These are phyloP conservation scores for Pelobates cultripes DNA, from an alignment of 2,797 vertebrate species.

Conservation along the genomic window DNA sequence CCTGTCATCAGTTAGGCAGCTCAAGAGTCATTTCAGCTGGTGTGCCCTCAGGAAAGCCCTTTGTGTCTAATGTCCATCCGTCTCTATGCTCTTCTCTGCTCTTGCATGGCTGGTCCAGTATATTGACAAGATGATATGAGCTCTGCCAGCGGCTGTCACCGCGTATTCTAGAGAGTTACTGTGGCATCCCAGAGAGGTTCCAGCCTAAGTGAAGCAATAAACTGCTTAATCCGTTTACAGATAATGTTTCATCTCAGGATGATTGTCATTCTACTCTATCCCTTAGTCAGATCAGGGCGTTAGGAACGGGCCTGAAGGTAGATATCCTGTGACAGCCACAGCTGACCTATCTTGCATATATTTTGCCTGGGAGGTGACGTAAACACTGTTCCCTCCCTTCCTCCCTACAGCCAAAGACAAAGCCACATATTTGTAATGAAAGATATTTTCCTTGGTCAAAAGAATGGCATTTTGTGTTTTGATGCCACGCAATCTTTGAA, in stretches of 20 bases:
- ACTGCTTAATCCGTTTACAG: slow-evolving; percentile 12
- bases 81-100: slow-evolving; percentile 32
- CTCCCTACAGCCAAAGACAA: slow-evolving; percentile 13
- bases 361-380: slow-evolving; percentile 3
- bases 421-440: slow-evolving; percentile 25
- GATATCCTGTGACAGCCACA: background rate
- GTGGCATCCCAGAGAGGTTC: slow-evolving; percentile 17
- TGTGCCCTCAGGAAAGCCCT: slow-evolving; percentile 46
- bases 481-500: slow-evolving; percentile 45
- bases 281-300: background rate
- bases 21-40: slow-evolving; percentile 37
- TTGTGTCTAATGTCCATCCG: slow-evolving; percentile 36
- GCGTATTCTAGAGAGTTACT: slow-evolving; percentile 24
- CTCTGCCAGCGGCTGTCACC: slow-evolving; percentile 34
- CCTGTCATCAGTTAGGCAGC: slow-evolving; percentile 43
- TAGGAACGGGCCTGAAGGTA: slow-evolving; percentile 6
- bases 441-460: slow-evolving; percentile 23
- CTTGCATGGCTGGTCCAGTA: slow-evolving; percentile 34
- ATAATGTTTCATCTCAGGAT: slow-evolving; percentile 7
- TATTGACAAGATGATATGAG: slow-evolving; percentile 41
- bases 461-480: slow-evolving; percentile 26
- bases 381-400: background rate
- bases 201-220: slow-evolving; percentile 17
- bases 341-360: slow-evolving; percentile 11
- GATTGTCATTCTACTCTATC: slow-evolving; percentile 1